Base-by-base conservation (phyloP, 2,888 invertebrate genomes). In the Drosophila percnosoma region DNA sequence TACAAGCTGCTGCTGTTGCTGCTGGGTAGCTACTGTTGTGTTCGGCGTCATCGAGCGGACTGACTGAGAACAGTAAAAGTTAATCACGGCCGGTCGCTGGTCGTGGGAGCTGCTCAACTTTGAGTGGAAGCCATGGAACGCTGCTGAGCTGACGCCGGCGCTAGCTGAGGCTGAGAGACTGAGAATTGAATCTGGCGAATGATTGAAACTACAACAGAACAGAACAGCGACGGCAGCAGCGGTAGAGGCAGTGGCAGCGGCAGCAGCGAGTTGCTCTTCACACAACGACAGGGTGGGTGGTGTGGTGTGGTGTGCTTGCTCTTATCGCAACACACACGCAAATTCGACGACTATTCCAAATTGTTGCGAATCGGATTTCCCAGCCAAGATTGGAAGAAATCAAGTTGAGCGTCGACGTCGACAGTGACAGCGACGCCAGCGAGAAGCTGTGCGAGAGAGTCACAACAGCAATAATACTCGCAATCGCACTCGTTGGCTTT, bases 41-140 rank as follows among this genome's bases (percentile, higher is more conserved):
- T 87, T 91, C 91, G 88, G 87, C 88, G 89, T 90, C 92, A 90
- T 90, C 86, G 90, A 91, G 82, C 84, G 92, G 90, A 91, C 91
- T 92, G 83, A 77, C 92, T 92, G 83, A 77, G 81, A 90, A 87
- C 91, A 84, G 91, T 91, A 91, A 91, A 87, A 92, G 84, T 89
- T 91, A 91, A 91, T 91, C 91, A 92, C 87, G 89, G 90, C 86
- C 83, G 70, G 87, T 83, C 89, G 88, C 89, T 87, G 55, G 55
- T 55, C 55, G 27, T 40, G 86, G 85, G 80, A 45, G 45, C 45
- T 45, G 45, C 45, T 45, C 24, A 24, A 7, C 79, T 80, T 73
- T 53, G 78, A 77, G 61, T 80, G 76, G 80, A 80, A 78, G 78
- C 58, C 78, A 67, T 80, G 75, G 77, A 73, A 76, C 63, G 64